Conservation (phyloP, 35 echinoderm and acorn worm genomes). For the Apostichopus japonicus region DNA sequence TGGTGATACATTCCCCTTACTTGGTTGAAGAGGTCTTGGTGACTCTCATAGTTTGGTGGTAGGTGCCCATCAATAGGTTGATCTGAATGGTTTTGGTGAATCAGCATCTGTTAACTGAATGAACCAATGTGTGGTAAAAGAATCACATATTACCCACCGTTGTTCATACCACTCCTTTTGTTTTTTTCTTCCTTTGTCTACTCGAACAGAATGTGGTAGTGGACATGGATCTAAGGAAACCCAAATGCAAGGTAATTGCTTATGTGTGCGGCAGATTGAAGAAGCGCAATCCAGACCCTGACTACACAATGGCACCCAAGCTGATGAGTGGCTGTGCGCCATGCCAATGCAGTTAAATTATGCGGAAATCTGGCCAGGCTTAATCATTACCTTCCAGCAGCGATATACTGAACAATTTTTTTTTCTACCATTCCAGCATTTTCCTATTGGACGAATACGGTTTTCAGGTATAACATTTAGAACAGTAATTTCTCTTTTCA, state of each 20-base stretch:
- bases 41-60: no score
- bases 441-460: no score
- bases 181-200: neutral
- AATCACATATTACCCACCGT: neutral
- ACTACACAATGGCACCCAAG: conserved; percentile 17
- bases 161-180: neutral
- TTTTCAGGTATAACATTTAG: no score
- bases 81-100: neutral
- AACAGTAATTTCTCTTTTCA: no score
- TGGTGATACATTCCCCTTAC: no score
- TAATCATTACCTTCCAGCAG: no score
- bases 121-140: neutral
- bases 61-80: no score
- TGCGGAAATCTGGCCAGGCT: no score
- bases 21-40: no score
- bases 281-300: neutral
- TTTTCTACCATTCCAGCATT: no score
- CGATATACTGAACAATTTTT: no score
- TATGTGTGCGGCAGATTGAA: conserved; percentile 49
- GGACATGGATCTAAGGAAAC: conserved; percentile 15
- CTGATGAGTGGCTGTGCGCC: conserved; percentile 27
- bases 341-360: conserved; percentile 10
- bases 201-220: neutral
- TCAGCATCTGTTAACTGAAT: neutral
- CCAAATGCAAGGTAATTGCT: conserved; percentile 37